phyloP scores from a whole-genome alignment of 2,888 invertebrate species.

The Yponomeuta sedellus region DNA sequence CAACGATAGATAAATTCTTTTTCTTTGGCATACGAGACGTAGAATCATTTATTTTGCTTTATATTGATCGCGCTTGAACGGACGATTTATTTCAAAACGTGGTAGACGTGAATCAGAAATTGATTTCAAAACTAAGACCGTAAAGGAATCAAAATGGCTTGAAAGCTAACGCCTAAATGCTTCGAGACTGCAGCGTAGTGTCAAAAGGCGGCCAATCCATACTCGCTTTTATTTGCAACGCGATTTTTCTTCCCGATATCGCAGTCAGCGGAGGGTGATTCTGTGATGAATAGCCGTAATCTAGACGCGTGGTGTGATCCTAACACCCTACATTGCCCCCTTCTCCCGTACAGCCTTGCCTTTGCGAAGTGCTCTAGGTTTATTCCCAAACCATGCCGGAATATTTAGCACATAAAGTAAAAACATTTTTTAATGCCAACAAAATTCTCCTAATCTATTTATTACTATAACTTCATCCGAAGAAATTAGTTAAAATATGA shows the following conservation, averaged over 20 bases:
- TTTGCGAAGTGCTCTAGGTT: not conserved
- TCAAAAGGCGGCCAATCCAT: not conserved
- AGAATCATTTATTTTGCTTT: no score
- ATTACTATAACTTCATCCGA: no score
- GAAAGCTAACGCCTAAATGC: not conserved
- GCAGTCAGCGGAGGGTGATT: slow-evolving; percentile 2
- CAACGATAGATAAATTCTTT: not conserved
- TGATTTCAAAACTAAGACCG: not conserved
- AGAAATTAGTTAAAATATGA: no score
- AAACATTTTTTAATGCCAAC: no score
- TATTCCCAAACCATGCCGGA: not conserved
- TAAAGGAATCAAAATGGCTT: not conserved
- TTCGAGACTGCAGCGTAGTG: not conserved
- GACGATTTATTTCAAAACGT: no score
- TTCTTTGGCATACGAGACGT: not conserved
- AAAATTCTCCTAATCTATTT: no score
- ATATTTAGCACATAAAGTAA: not conserved
- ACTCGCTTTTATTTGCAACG: not conserved
- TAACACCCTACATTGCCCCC: not conserved
- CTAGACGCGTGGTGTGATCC: slow-evolving; percentile 1
- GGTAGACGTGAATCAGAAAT: no score
- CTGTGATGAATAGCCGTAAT: slow-evolving; percentile 6
- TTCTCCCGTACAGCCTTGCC: not conserved
- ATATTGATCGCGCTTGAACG: no score
- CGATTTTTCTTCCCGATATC: not conserved